Percentiles rank a stretch among this genome's conserved stretches.
phyloP scores from a whole-genome alignment of 2,113 vertebrate species.

The human (Homo sapiens) region GRCh38 chr9:126947501-126948000 shows the following conservation, averaged over 20 bases:
- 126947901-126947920: neutral
- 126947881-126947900: neutral
- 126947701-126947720: neutral
- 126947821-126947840: no score
- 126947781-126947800: neutral
- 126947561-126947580: neutral
- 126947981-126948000: neutral
- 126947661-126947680: neutral
- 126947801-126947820: neutral
- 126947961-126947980: neutral
- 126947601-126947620: neutral
- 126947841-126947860: rapidly evolving
- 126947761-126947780: neutral
- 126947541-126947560: neutral
- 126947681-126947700: neutral
- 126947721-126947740: neutral
- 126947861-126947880: neutral
- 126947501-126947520: neutral
- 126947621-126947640: neutral
- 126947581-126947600: neutral
- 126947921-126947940: neutral
- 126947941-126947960: neutral
- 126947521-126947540: neutral
- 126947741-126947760: neutral
- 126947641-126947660: neutral